phyloP scores from a whole-genome alignment of 2,113 vertebrate species.

The Bufo gargarizans region DNA sequence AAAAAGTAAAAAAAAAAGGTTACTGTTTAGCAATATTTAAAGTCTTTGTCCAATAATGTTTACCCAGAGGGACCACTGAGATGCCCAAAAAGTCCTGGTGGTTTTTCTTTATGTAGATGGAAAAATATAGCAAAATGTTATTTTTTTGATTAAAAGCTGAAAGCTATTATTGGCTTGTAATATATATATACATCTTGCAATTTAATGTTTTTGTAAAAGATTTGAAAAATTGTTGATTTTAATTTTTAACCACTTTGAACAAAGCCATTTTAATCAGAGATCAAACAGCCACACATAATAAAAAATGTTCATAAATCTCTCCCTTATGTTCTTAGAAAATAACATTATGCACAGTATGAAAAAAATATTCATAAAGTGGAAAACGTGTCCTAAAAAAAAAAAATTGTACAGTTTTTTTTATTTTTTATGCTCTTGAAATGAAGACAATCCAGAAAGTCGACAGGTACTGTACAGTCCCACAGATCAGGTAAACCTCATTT shows the following conservation, averaged over 20 bases:
- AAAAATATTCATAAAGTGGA: neutral
- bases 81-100: too few relatives aligned
- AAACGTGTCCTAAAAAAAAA: neutral
- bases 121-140: too few relatives aligned
- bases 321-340: neutral
- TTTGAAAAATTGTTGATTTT: neutral
- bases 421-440: neutral
- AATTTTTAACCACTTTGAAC: too few relatives aligned
- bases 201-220: too few relatives aligned
- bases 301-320: neutral
- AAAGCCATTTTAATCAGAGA: neutral
- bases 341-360: neutral
- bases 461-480: constrained; percentile 19
- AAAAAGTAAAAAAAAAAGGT: too few relatives aligned
- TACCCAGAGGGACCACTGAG: too few relatives aligned
- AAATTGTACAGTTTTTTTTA: neutral
- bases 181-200: too few relatives aligned
- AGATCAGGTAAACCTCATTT: neutral
- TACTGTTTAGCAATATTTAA: too few relatives aligned
- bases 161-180: too few relatives aligned
- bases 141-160: too few relatives aligned
- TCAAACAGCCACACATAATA: neutral
- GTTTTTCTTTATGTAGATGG: too few relatives aligned
- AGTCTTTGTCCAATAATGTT: too few relatives aligned
- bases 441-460: neutral